A percentile compares a stretch with the other conserved stretches of the same genome.
Conservation (phyloP, 2,888 invertebrate species). For the Dolichopus griseipennis region DNA sequence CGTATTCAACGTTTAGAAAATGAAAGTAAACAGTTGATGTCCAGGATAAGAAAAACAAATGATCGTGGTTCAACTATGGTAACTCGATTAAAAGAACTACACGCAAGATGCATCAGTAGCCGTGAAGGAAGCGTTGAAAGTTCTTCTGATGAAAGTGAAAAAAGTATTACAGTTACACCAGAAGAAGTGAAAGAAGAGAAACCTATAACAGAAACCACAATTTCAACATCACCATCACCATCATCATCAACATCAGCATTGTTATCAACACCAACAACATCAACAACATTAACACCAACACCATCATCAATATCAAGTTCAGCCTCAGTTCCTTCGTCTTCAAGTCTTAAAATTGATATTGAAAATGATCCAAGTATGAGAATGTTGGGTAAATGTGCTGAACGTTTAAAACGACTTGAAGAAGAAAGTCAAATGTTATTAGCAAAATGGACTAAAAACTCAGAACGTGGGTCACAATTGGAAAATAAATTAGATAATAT, state of each 20-base stretch:
- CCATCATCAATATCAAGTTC: neutral
- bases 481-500: slow-evolving; percentile 32
- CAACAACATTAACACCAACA: neutral
- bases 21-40: slow-evolving; percentile 68
- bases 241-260: too few relatives aligned
- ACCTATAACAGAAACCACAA: neutral
- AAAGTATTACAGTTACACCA: slow-evolving; percentile 19
- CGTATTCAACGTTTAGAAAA: slow-evolving; percentile 57
- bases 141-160: slow-evolving; percentile 33
- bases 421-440: slow-evolving; percentile 70
- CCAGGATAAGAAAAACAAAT: slow-evolving; percentile 64
- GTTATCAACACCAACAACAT: too few relatives aligned
- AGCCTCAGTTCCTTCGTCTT: neutral
- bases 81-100: slow-evolving; percentile 34
- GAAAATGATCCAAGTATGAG: neutral
- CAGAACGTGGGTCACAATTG: slow-evolving; percentile 31
- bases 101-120: slow-evolving; percentile 28
- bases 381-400: slow-evolving; percentile 27
- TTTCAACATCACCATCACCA: neutral
- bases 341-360: neutral
- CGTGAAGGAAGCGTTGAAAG: slow-evolving; percentile 39
- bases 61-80: slow-evolving; percentile 41
- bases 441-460: slow-evolving; percentile 29
- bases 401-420: slow-evolving; percentile 52
- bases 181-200: slow-evolving; percentile 7